Conservation (phyloP, 2,113 vertebrate genomes). For the Mustela lutreola region DNA sequence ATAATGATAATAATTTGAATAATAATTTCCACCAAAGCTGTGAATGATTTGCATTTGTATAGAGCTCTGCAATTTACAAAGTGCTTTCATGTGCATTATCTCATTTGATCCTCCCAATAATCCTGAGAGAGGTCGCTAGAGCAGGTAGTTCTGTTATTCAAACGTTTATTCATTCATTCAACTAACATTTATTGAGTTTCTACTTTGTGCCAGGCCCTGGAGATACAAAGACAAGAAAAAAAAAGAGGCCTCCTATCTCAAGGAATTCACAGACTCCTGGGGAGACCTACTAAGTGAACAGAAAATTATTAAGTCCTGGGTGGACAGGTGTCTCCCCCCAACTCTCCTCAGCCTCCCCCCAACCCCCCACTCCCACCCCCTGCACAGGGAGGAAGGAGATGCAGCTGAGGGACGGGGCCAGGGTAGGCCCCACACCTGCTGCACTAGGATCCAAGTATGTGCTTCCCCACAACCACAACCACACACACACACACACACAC, state of each 20-base stretch:
- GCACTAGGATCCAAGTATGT: not conserved
- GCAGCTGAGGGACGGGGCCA: not conserved
- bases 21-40: slow-evolving; percentile 81
- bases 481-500: not conserved
- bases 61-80: slow-evolving; percentile 83
- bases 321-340: not conserved
- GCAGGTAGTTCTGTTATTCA: slow-evolving; percentile 84
- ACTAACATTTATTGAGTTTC: slow-evolving; percentile 83
- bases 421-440: not conserved
- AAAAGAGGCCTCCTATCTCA: slow-evolving; percentile 5
- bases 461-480: not conserved
- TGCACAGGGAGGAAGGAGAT: not conserved
- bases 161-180: slow-evolving; percentile 80
- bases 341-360: no score
- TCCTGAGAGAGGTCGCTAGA: slow-evolving; percentile 78
- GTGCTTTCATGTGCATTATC: slow-evolving; percentile 83
- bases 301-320: not conserved
- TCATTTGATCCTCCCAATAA: slow-evolving; percentile 83
- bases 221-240: slow-evolving; percentile 52
- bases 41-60: slow-evolving; percentile 84
- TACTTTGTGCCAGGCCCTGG: slow-evolving; percentile 71
- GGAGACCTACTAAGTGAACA: slow-evolving; percentile 41
- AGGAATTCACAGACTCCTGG: not conserved
- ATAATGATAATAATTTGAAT: slow-evolving; percentile 85
- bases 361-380: no score